Percentiles rank a stretch among this genome's conserved stretches.
Evolutionary conservation across 1,140 invertebrate species (phyloP).

Genomic region (Octopus sinensis): DNA sequence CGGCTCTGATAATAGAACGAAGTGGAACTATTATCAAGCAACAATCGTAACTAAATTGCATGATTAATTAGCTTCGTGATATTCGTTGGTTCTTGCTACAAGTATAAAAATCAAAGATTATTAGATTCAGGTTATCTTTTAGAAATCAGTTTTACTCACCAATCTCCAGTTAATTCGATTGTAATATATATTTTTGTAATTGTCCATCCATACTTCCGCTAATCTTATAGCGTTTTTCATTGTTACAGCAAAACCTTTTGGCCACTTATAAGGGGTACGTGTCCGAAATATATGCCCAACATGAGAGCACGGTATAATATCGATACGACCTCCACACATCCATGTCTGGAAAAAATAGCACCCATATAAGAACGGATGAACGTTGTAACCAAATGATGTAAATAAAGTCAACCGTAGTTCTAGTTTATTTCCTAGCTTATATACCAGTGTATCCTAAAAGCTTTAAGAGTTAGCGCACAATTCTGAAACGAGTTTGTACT

Average conservation of each 20-base stretch:
- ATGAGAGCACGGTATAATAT: slow-evolving; percentile 94
- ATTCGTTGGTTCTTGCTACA: background rate
- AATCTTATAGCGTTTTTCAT: slow-evolving; percentile 58
- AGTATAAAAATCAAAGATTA: background rate
- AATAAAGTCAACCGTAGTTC: no score
- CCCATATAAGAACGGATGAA: no score
- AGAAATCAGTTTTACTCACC: slow-evolving; percentile 58
- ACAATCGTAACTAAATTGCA: background rate
- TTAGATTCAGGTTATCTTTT: background rate
- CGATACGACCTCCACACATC: slow-evolving; percentile 93
- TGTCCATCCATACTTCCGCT: slow-evolving; percentile 73
- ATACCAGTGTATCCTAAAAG: no score
- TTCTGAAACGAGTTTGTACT: no score
- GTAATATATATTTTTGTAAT: slow-evolving; percentile 79
- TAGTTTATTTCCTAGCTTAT: no score
- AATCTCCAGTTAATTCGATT: slow-evolving; percentile 91
- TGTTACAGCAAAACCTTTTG: slow-evolving; percentile 37
- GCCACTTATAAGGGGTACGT: slow-evolving; percentile 77
- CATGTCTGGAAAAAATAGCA: slow-evolving; percentile 68
- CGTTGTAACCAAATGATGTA: no score
- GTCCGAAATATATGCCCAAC: slow-evolving; percentile 98
- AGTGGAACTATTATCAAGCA: background rate
- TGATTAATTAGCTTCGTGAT: background rate
- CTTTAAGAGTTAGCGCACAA: no score
- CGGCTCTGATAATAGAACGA: no score